These are phyloP conservation scores for Cantharis flavilabris DNA, from an alignment of 2,888 invertebrate species.

Conservation along the genomic window DNA sequence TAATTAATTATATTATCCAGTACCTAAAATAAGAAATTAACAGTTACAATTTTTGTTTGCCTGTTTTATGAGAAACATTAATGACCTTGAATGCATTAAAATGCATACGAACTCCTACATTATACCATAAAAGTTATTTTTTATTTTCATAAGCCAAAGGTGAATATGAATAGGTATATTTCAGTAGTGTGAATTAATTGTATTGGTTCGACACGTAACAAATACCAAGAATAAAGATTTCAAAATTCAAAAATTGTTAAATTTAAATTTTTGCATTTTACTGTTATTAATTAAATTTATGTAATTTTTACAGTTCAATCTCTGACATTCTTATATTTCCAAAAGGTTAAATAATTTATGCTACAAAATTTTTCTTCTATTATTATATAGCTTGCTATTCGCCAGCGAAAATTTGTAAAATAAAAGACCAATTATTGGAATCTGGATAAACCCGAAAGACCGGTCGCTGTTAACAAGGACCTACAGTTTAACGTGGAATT, in stretches of 20 bases:
- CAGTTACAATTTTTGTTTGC: conserved; percentile 12
- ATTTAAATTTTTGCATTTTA: background rate
- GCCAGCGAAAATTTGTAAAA: no score
- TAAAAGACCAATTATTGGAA: no score
- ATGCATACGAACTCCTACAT: conserved; percentile 17
- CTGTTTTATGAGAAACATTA: conserved; percentile 11
- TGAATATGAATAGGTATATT: conserved; percentile 3
- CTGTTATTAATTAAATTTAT: background rate
- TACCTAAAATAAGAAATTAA: background rate
- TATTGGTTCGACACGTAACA: background rate
- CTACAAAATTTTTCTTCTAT: background rate
- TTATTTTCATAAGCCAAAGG: conserved; percentile 26
- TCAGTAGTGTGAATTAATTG: background rate
- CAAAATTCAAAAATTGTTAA: background rate
- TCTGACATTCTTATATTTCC: background rate
- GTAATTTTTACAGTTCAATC: background rate
- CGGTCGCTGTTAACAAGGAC: no score
- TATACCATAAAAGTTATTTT: conserved; percentile 16
- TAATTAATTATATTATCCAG: background rate
- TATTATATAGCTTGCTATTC: background rate
- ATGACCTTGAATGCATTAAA: conserved; percentile 16
- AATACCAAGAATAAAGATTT: background rate
- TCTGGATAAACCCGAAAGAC: no score
- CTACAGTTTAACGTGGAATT: no score
- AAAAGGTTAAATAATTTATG: background rate